phyloP scores from a whole-genome alignment of 2,888 invertebrate genomes.

The Ormyrus nitidulus region DNA sequence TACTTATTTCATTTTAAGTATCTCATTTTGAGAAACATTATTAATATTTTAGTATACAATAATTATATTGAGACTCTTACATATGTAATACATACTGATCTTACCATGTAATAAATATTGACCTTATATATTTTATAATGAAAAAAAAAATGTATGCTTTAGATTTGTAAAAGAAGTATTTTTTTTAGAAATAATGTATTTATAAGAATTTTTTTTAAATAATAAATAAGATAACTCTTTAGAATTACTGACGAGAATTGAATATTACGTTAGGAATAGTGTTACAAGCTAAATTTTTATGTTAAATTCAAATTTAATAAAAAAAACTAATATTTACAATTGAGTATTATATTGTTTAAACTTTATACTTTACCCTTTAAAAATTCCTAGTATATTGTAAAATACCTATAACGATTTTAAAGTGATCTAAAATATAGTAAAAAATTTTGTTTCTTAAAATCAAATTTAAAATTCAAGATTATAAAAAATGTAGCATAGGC shows the following conservation, averaged over 20 bases:
- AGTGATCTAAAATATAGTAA: conserved; percentile 55
- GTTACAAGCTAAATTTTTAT: conserved; percentile 17
- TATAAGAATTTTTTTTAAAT: conserved; percentile 12
- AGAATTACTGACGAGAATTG: not conserved
- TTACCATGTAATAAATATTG: conserved; percentile 27
- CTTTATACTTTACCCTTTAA: conserved; percentile 28
- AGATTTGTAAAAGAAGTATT: conserved; percentile 4
- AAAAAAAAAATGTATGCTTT: conserved; percentile 10
- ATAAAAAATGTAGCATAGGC: conserved; percentile 43
- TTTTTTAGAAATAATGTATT: conserved; percentile 18
- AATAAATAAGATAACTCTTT: conserved; percentile 21
- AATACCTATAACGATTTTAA: conserved; percentile 55
- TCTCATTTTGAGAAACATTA: conserved; percentile 28
- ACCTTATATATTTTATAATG: conserved; percentile 31
- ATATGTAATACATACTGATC: conserved; percentile 23
- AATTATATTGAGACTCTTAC: not conserved
- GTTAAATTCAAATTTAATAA: conserved; percentile 59
- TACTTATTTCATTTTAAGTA: conserved; percentile 51
- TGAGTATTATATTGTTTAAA: conserved; percentile 34
- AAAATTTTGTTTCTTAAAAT: conserved; percentile 39
- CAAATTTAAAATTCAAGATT: conserved; percentile 24
- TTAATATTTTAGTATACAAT: conserved; percentile 20
- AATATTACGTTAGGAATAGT: conserved; percentile 10
- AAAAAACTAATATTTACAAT: conserved; percentile 66
- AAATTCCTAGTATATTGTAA: conserved; percentile 12